Evolutionary conservation across 2,113 vertebrate species (phyloP).

Genomic region (Caranx ignobilis): DNA sequence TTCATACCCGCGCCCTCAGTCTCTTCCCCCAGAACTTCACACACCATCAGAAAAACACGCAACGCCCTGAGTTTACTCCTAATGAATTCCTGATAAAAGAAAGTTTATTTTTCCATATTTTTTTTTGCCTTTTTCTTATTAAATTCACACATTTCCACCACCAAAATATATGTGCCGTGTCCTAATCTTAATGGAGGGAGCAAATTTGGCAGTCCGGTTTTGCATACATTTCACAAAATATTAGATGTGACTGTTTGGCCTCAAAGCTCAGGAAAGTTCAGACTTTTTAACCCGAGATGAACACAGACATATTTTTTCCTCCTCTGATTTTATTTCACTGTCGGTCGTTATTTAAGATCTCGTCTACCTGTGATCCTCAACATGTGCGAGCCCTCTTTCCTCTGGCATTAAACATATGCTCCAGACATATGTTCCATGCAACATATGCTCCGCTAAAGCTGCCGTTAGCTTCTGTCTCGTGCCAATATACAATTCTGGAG

Average conservation of each 20-base stretch:
- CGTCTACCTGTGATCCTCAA: conserved; percentile 60
- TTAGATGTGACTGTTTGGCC: conserved; percentile 41
- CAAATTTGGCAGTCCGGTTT: conserved; percentile 61
- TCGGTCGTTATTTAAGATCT: conserved; percentile 34
- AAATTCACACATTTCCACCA: conserved; percentile 60
- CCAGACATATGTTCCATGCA: conserved; percentile 54
- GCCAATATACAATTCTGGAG: conserved; percentile 17
- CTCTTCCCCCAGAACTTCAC: conserved; percentile 55
- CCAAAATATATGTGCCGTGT: conserved; percentile 28
- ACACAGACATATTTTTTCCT: conserved; percentile 6
- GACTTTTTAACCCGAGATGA: conserved; percentile 7
- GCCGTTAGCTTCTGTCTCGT: conserved; percentile 39
- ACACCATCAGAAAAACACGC: conserved; percentile 33
- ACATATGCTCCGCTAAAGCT: conserved; percentile 55
- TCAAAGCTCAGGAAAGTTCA: conserved; percentile 48
- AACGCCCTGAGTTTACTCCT: conserved; percentile 46
- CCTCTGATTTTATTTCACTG: conserved; percentile 10
- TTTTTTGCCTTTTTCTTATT: conserved; percentile 54
- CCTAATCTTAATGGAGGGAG: conserved; percentile 74
- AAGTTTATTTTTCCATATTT: conserved; percentile 65
- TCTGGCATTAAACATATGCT: conserved; percentile 73
- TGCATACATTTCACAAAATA: conserved; percentile 75
- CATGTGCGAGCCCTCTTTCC: conserved; percentile 55
- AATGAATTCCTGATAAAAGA: conserved; percentile 78
- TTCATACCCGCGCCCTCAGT: conserved; percentile 64